Evolutionary conservation across 2,113 vertebrate genomes (phyloP).

Genomic region (Suncus etruscus): DNA sequence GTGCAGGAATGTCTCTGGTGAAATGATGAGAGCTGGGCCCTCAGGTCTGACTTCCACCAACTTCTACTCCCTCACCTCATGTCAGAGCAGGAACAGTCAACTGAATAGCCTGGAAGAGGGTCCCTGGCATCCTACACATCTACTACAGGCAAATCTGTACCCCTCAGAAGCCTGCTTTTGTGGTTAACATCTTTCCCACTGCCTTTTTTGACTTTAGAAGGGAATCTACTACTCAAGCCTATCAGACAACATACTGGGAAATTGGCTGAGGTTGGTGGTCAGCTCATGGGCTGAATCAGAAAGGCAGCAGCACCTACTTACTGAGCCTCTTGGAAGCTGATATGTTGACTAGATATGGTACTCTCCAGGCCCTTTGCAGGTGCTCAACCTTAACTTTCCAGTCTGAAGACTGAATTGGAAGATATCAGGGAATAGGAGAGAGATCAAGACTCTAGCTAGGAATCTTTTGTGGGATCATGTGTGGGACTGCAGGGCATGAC

Average conservation of each 20-base stretch:
- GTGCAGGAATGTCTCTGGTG: background rate
- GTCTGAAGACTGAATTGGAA: background rate
- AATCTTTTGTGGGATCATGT: background rate
- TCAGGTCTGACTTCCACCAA: background rate
- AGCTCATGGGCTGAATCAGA: background rate
- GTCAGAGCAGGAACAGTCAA: background rate
- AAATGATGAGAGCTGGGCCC: background rate
- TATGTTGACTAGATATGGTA: background rate
- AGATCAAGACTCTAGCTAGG: background rate
- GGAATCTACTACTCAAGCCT: background rate
- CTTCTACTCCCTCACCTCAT: background rate
- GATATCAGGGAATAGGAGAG: fast-evolving
- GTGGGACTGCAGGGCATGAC: background rate
- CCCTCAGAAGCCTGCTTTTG: background rate
- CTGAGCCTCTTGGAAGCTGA: background rate
- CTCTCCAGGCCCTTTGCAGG: background rate
- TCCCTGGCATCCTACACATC: background rate
- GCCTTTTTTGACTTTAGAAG: background rate
- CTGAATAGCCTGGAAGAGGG: background rate
- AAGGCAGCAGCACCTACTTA: background rate
- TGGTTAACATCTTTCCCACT: no score
- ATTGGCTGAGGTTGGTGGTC: background rate
- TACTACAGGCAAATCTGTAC: background rate
- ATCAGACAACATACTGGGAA: no score
- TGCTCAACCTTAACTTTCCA: background rate